Conservation (phyloP, 2,888 invertebrate species). For the Pseudeuparius sepicola region DNA sequence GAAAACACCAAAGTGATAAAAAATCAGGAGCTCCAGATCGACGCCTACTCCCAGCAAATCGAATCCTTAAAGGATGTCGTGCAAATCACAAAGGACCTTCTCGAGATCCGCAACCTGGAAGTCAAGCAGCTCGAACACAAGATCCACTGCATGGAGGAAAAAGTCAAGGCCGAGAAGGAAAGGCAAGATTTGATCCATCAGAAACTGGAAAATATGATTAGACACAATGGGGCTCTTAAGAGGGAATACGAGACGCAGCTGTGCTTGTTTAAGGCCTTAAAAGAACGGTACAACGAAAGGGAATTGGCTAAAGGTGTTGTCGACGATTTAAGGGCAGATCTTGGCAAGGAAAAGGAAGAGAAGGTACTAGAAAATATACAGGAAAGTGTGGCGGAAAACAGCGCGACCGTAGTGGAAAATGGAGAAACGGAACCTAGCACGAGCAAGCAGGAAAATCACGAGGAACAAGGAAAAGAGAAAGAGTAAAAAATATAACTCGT, state of each 20-base stretch:
- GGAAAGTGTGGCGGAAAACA: too few relatives aligned
- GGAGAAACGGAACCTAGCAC: too few relatives aligned
- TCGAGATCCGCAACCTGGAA: conserved; percentile 70
- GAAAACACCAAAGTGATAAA: conserved; percentile 67
- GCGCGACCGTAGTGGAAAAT: too few relatives aligned
- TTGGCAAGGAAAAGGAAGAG: not conserved
- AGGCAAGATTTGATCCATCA: conserved; percentile 57
- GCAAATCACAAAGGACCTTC: conserved; percentile 67
- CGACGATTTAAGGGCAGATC: conserved; percentile 23
- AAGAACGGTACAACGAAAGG: conserved; percentile 34
- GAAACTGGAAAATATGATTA: conserved; percentile 60
- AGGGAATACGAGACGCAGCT: conserved; percentile 71
- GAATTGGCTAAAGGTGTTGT: conserved; percentile 33
- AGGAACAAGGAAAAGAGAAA: not conserved
- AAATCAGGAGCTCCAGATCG: conserved; percentile 70
- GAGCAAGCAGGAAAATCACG: not conserved
- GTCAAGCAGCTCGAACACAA: conserved; percentile 61
- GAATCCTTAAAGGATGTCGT: conserved; percentile 71
- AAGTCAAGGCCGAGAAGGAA: conserved; percentile 62
- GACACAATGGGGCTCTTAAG: conserved; percentile 64
- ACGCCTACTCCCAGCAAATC: conserved; percentile 60
- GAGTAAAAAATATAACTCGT: too few relatives aligned
- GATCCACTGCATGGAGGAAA: conserved; percentile 56
- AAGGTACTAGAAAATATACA: too few relatives aligned
- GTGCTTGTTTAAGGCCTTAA: conserved; percentile 52